These are phyloP conservation scores for Battus philenor DNA, from an alignment of 1,140 invertebrate species.

Conservation along the genomic window DNA sequence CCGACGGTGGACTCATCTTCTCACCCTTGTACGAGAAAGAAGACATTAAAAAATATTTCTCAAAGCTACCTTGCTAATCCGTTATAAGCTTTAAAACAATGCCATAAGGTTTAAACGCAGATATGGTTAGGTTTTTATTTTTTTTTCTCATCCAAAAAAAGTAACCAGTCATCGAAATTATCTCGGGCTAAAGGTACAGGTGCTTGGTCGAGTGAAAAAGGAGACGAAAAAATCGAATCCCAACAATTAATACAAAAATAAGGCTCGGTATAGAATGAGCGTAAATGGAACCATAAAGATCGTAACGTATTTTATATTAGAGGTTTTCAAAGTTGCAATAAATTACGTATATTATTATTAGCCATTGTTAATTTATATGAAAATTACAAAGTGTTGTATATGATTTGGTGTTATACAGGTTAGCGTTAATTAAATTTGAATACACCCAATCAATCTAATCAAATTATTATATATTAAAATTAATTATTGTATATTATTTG, in stretches of 20 bases:
- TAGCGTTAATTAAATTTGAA: too few relatives aligned
- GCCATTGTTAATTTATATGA: too few relatives aligned
- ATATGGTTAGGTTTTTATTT: conserved; percentile 8
- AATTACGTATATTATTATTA: too few relatives aligned
- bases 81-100: conserved; percentile 6
- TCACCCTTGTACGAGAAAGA: conserved; percentile 48
- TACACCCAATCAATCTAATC: too few relatives aligned
- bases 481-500: too few relatives aligned
- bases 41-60: conserved; percentile 40
- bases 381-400: conserved; percentile 3
- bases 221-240: conserved; percentile 36
- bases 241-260: conserved; percentile 61
- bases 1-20: conserved; percentile 52
- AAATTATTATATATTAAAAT: too few relatives aligned
- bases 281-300: conserved; percentile 40
- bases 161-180: conserved; percentile 63
- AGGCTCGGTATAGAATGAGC: conserved; percentile 26
- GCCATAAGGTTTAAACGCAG: background rate
- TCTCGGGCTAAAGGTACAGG: conserved; percentile 53
- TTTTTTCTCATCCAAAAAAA: conserved; percentile 57
- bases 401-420: too few relatives aligned
- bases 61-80: conserved; percentile 9
- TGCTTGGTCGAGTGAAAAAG: conserved; percentile 40
- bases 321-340: conserved; percentile 21
- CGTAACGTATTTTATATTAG: conserved; percentile 31